A percentile compares a stretch with the other conserved stretches of the same genome.
Evolutionary conservation across 2,113 vertebrate species (phyloP).

Genomic region (Notarius lentiginosus): DNA sequence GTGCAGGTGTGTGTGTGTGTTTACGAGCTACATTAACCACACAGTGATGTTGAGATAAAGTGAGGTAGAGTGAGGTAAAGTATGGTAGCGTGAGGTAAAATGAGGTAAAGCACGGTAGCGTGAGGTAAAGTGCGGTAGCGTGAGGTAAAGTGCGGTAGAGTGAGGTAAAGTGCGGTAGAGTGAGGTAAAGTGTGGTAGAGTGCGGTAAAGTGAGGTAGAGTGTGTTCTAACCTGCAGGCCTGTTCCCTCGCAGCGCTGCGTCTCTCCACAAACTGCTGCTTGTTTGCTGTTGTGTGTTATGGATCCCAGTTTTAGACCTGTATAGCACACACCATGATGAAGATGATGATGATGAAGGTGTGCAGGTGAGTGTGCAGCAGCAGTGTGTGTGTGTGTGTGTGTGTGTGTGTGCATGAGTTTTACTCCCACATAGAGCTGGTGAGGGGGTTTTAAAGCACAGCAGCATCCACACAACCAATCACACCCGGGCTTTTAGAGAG

Average conservation of each 20-base stretch:
- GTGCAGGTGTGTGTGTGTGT: not conserved
- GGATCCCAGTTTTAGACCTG: conserved; percentile 6
- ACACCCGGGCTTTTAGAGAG: not conserved
- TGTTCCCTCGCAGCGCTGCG: not conserved
- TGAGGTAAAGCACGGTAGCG: no score
- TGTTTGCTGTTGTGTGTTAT: not conserved
- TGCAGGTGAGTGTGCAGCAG: not conserved
- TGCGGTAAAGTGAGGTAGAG: not conserved
- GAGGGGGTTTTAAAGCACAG: conserved; percentile 13
- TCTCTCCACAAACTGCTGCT: not conserved
- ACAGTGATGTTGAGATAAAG: no score
- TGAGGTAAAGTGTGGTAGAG: not conserved
- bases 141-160: no score
- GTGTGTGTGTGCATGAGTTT: not conserved
- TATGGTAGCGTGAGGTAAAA: no score
- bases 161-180: no score
- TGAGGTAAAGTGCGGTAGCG: no score
- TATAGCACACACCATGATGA: not conserved
- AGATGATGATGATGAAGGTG: not conserved
- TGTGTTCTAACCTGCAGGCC: conserved; percentile 5
- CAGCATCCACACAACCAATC: not conserved
- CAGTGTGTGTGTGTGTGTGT: not conserved
- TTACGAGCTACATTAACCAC: no score
- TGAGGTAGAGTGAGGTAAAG: no score
- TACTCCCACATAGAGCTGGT: not conserved